Conservation (phyloP, 2,888 invertebrate species). For the Melanostoma scalare region DNA sequence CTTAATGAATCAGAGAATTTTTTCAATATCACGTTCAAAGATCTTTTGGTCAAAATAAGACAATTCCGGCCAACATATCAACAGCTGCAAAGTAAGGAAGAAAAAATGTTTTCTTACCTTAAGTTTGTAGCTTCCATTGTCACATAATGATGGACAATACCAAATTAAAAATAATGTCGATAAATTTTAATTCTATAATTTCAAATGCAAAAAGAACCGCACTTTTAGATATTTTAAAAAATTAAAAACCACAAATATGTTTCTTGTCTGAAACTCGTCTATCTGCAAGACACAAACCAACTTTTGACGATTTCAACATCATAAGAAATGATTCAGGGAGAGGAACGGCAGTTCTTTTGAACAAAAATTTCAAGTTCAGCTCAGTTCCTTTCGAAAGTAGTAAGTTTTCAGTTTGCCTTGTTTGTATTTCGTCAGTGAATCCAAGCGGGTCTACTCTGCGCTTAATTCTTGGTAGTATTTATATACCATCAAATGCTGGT, state of each 20-base stretch:
- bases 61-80: conserved; percentile 31
- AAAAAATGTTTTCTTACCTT: conserved; percentile 24
- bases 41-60: conserved; percentile 16
- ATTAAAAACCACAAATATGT: conserved; percentile 15
- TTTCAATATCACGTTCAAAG: not conserved
- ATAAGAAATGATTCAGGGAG: no score
- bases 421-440: not conserved
- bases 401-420: conserved; percentile 12
- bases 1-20: conserved; percentile 17
- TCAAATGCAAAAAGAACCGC: not conserved
- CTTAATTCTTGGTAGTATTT: not conserved
- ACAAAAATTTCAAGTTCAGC: conserved; percentile 18
- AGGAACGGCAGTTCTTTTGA: conserved; percentile 2
- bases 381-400: conserved; percentile 12
- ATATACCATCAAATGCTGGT: conserved; percentile 11
- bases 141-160: no score
- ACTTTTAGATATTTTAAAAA: conserved; percentile 9
- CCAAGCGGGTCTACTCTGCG: conserved; percentile 6
- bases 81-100: conserved; percentile 12
- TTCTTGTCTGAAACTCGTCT: not conserved
- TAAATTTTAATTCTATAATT: no score
- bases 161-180: no score
- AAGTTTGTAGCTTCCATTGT: not conserved
- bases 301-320: no score
- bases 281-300: no score